A percentile compares a stretch with the other conserved stretches of the same genome.
phyloP scores from a whole-genome alignment of 2,113 vertebrate species.

The Syngnathoides biaculeatus region DNA sequence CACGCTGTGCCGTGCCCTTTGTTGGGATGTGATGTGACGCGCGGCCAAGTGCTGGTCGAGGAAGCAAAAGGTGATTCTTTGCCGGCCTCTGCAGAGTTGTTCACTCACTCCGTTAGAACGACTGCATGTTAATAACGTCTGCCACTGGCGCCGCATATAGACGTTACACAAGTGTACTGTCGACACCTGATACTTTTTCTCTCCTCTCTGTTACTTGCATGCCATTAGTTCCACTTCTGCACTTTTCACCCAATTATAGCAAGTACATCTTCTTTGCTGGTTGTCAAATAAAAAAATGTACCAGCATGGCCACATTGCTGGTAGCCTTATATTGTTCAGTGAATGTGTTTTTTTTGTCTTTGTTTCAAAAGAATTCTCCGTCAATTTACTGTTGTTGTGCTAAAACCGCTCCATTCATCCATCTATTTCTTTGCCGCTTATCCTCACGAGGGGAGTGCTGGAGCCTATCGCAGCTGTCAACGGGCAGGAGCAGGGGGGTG shows the following conservation, averaged over 20 bases:
- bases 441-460: too few species aligned
- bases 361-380: too few species aligned
- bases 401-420: too few species aligned
- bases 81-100: conserved; percentile 46
- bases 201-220: neutral
- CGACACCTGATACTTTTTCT: neutral
- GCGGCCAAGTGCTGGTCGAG: conserved; percentile 38
- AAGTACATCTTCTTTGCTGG: too few species aligned
- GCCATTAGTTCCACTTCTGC: conserved; percentile 13
- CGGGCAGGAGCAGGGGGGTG: too few species aligned
- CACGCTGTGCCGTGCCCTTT: conserved; percentile 24
- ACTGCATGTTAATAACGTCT: neutral
- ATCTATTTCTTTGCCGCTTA: too few species aligned
- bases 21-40: conserved; percentile 54
- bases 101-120: neutral
- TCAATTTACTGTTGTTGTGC: too few species aligned
- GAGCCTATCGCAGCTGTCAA: too few species aligned
- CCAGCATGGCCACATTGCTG: too few species aligned
- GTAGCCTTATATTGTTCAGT: too few species aligned
- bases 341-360: too few species aligned
- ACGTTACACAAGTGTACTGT: neutral
- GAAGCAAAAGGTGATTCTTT: conserved; percentile 67
- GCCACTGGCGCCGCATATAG: neutral
- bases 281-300: too few species aligned
- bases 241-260: neutral